Evolutionary conservation across 2,113 vertebrate species (phyloP).

Genomic region (Nesogale talazaci): DNA sequence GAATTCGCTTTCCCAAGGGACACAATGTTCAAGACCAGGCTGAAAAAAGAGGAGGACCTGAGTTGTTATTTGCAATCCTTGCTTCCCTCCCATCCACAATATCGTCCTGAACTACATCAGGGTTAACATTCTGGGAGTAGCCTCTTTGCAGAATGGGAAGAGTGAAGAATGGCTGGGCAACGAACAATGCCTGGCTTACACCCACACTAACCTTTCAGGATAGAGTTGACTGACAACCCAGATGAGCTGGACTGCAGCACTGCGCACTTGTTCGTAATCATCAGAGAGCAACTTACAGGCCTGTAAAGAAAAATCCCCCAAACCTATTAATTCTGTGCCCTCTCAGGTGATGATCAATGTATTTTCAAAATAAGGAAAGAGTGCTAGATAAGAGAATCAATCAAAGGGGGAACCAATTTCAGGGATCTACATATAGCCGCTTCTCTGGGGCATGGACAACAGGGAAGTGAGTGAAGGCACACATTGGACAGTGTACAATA

Average conservation of each 20-base stretch:
- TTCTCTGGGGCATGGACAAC: no score
- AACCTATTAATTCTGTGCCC: neutral
- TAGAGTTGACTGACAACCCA: slow-evolving; percentile 98
- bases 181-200: slow-evolving; percentile 18
- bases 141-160: slow-evolving; percentile 8
- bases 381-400: slow-evolving; percentile 20
- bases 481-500: no score
- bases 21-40: neutral
- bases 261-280: slow-evolving; percentile 98
- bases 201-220: slow-evolving; percentile 92
- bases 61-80: neutral
- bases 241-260: slow-evolving; percentile 95
- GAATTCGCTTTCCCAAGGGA: neutral
- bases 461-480: no score
- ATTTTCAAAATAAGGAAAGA: slow-evolving; percentile 41
- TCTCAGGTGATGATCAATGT: slow-evolving; percentile 30
- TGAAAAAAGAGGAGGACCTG: slow-evolving; percentile 10
- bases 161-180: neutral
- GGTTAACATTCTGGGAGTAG: slow-evolving; percentile 15
- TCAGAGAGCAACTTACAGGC: slow-evolving; percentile 95
- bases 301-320: slow-evolving; percentile 82
- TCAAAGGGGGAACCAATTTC: no score
- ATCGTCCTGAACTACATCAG: slow-evolving; percentile 47
- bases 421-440: no score
- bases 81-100: neutral